phyloP scores from a whole-genome alignment of 2,113 vertebrate genomes.

The Andinoacara biseriatus region DNA sequence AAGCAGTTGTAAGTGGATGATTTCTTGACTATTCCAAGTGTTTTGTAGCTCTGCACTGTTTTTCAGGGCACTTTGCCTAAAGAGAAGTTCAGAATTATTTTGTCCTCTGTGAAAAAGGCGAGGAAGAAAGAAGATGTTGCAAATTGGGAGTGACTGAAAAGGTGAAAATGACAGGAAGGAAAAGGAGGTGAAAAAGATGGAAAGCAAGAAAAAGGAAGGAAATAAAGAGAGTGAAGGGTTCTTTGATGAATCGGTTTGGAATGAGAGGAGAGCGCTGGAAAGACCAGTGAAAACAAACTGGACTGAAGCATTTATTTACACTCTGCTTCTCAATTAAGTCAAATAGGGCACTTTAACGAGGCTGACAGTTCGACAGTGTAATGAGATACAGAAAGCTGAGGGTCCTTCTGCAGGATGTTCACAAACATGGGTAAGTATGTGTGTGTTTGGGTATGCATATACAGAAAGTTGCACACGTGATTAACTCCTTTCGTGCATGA shows the following conservation, averaged over 20 bases:
- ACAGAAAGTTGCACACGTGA: background rate
- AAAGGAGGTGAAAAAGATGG: background rate
- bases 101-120: background rate
- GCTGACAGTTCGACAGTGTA: conserved; percentile 77
- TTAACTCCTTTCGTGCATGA: background rate
- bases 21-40: background rate
- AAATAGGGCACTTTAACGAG: conserved; percentile 78
- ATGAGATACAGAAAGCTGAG: conserved; percentile 59
- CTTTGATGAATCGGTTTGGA: conserved; percentile 63
- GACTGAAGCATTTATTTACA: conserved; percentile 77
- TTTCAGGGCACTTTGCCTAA: background rate
- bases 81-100: background rate
- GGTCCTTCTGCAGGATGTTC: conserved; percentile 55
- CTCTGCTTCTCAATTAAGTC: conserved; percentile 76
- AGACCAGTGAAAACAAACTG: conserved; percentile 75
- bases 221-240: conserved; percentile 14
- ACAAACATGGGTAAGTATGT: background rate
- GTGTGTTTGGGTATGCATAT: background rate
- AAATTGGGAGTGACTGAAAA: conserved; percentile 26
- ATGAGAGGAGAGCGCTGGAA: conserved; percentile 56
- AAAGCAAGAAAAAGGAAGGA: background rate
- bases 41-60: background rate
- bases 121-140: conserved; percentile 1
- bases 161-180: conserved; percentile 29
- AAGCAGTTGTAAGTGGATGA: background rate